Conservation (phyloP, 1,140 invertebrate genomes). For the Aricia agestis region DNA sequence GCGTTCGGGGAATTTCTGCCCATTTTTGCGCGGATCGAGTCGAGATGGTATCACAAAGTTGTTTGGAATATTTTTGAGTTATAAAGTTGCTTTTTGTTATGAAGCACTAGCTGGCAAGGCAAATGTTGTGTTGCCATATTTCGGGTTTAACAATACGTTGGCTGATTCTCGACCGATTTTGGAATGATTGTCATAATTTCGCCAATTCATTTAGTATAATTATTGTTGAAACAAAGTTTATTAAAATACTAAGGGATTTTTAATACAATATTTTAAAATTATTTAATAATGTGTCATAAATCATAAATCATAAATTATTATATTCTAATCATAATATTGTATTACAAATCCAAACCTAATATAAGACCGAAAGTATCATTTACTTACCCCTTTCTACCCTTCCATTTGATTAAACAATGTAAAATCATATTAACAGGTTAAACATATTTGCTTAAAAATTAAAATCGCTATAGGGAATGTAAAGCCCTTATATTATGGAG, state of each 20-base stretch:
- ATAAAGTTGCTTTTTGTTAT: background rate
- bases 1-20: background rate
- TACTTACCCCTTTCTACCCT: background rate
- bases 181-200: too few species aligned
- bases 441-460: constrained; percentile 5
- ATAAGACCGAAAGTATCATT: background rate
- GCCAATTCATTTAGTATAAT: too few species aligned
- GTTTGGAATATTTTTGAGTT: background rate
- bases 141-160: too few species aligned
- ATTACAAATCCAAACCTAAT: too few species aligned
- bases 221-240: too few species aligned
- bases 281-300: too few species aligned
- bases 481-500: background rate
- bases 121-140: background rate
- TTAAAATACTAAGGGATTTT: too few species aligned
- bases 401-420: background rate
- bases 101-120: background rate
- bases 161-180: too few species aligned
- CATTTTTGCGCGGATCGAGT: background rate
- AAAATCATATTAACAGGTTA: background rate
- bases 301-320: too few species aligned
- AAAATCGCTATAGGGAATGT: constrained; percentile 4
- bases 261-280: too few species aligned
- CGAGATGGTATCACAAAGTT: background rate
- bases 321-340: too few species aligned